Evolutionary conservation across 2,797 vertebrate genomes (phyloP).

Genomic region (Spizella passerina): DNA sequence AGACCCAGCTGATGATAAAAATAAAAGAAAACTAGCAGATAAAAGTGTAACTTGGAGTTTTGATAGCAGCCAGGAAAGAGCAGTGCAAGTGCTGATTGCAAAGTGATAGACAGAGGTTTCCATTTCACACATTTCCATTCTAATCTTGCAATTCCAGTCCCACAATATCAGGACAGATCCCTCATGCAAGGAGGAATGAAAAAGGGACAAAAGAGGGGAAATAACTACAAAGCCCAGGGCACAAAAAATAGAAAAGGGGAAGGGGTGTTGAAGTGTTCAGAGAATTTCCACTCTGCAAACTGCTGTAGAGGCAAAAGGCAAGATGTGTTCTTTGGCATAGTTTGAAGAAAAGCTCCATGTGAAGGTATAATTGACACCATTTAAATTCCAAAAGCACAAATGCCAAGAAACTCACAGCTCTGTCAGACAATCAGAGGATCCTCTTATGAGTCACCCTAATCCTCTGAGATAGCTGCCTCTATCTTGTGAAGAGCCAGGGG

Average conservation of each 20-base stretch:
- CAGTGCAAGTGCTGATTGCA: neutral
- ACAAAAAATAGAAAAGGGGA: neutral
- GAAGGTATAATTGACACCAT: neutral
- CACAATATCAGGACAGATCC: neutral
- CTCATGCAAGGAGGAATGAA: neutral
- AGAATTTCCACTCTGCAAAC: neutral
- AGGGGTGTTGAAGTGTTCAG: neutral
- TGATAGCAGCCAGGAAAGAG: neutral
- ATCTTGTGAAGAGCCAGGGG: neutral
- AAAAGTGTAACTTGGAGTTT: neutral
- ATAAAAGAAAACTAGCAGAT: neutral
- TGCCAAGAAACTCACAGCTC: neutral
- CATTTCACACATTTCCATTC: constrained; percentile 14
- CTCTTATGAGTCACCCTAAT: neutral
- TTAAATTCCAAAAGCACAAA: neutral
- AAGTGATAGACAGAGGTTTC: constrained; percentile 8
- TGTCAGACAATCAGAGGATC: neutral
- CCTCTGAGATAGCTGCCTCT: neutral
- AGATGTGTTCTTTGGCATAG: neutral
- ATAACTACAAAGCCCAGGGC: neutral
- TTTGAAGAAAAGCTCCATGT: neutral
- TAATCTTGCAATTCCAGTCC: neutral
- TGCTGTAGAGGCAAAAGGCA: neutral
- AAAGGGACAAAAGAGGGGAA: neutral
- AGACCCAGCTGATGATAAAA: neutral